These are phyloP conservation scores for Xiphophorus couchianus DNA, from an alignment of 2,113 vertebrate species.

Conservation along the genomic window DNA sequence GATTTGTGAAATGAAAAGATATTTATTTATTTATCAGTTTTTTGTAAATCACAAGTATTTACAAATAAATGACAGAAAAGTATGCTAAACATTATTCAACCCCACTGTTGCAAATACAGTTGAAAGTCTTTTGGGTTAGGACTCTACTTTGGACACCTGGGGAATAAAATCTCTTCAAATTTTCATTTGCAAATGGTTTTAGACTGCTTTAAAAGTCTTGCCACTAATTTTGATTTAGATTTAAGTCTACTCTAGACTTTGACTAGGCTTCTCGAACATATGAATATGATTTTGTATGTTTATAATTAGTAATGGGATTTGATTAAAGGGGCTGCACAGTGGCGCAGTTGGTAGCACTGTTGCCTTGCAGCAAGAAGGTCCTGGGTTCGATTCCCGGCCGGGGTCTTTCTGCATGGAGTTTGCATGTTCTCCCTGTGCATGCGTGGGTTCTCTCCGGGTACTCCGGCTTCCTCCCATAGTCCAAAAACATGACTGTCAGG, in stretches of 20 bases:
- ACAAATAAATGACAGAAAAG: background rate
- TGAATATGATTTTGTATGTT: background rate
- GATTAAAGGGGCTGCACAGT: too few relatives aligned
- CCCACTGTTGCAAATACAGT: background rate
- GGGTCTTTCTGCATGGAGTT: too few relatives aligned
- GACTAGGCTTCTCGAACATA: background rate
- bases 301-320: too few relatives aligned
- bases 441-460: too few relatives aligned
- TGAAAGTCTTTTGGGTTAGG: too few relatives aligned
- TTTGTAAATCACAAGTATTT: background rate
- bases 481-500: too few relatives aligned
- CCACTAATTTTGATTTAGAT: background rate
- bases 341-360: too few relatives aligned
- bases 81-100: too few relatives aligned
- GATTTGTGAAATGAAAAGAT: background rate
- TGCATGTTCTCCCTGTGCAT: too few relatives aligned
- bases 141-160: background rate
- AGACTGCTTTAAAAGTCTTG: background rate
- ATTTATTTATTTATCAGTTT: background rate
- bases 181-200: background rate
- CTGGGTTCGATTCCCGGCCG: too few relatives aligned
- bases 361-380: too few relatives aligned
- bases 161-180: background rate
- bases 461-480: too few relatives aligned
- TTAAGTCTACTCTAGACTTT: background rate